Conservation (phyloP, 1,140 invertebrate genomes). For the Magallana ariakensis region DNA sequence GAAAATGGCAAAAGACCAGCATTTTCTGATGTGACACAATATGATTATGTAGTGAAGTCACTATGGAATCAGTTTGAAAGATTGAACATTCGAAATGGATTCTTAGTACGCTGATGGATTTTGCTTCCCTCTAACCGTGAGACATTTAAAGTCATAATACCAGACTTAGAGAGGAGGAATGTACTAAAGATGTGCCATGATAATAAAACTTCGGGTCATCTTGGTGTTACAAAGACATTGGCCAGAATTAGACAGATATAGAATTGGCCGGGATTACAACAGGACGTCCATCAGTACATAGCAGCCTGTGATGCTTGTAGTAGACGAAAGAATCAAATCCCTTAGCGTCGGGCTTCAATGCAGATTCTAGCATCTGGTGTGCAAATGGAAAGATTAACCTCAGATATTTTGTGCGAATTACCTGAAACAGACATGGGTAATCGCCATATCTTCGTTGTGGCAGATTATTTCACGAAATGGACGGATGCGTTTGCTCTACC, state of each 20-base stretch:
- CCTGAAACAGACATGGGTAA: slow-evolving; percentile 5
- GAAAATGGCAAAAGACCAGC: not conserved
- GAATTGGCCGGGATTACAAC: slow-evolving; percentile 29
- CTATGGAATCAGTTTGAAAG: slow-evolving; percentile 39
- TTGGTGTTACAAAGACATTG: slow-evolving; percentile 34
- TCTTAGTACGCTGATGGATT: slow-evolving; percentile 5
- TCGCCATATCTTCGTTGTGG: not conserved
- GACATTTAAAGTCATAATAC: slow-evolving; percentile 73
- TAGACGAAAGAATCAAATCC: not conserved
- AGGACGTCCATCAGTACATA: not conserved
- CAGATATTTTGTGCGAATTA: slow-evolving; percentile 37
- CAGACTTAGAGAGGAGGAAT: not conserved
- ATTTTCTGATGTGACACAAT: not conserved
- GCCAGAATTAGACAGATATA: not conserved
- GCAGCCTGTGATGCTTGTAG: not conserved
- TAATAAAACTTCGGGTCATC: slow-evolving; percentile 18
- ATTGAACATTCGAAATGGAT: not conserved
- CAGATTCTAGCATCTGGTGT: not conserved
- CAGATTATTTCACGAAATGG: slow-evolving; percentile 27
- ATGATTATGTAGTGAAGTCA: slow-evolving; percentile 30
- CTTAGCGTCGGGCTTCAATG: slow-evolving; percentile 6
- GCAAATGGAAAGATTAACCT: slow-evolving; percentile 26
- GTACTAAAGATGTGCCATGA: slow-evolving; percentile 12
- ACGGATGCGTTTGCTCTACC: not conserved
- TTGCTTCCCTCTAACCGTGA: slow-evolving; percentile 73